These are phyloP conservation scores for Gadus chalcogrammus DNA, from an alignment of 2,113 vertebrate species.

Conservation along the genomic window DNA sequence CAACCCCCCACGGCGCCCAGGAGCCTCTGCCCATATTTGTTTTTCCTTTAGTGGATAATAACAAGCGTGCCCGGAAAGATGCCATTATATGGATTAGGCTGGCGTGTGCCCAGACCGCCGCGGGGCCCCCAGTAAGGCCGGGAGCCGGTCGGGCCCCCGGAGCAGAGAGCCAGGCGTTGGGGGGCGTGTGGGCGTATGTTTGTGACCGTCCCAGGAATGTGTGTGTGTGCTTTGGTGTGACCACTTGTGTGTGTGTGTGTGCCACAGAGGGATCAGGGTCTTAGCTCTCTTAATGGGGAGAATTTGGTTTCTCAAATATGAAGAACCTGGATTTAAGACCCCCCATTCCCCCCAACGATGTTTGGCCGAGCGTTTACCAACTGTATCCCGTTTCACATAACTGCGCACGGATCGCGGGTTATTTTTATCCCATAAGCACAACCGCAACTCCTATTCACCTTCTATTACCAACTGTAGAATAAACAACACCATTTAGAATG, in stretches of 20 bases:
- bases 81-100: slow-evolving; percentile 42
- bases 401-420: too few species aligned
- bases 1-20: slow-evolving; percentile 7
- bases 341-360: too few species aligned
- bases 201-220: background rate
- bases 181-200: slow-evolving; percentile 17
- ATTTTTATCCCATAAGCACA: too few species aligned
- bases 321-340: too few species aligned
- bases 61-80: slow-evolving; percentile 37
- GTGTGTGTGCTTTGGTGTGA: background rate
- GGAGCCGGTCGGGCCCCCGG: background rate
- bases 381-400: too few species aligned
- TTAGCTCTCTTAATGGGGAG: too few species aligned
- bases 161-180: background rate
- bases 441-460: too few species aligned
- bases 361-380: too few species aligned
- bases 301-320: too few species aligned
- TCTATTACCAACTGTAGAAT: too few species aligned
- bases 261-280: background rate
- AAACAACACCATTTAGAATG: too few species aligned
- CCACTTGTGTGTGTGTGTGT: background rate
- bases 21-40: slow-evolving; percentile 32
- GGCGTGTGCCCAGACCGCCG: slow-evolving; percentile 32
- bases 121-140: background rate
- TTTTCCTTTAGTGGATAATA: slow-evolving; percentile 49